These are phyloP conservation scores for Beris chalybata DNA, from an alignment of 2,888 invertebrate species.

Conservation along the genomic window DNA sequence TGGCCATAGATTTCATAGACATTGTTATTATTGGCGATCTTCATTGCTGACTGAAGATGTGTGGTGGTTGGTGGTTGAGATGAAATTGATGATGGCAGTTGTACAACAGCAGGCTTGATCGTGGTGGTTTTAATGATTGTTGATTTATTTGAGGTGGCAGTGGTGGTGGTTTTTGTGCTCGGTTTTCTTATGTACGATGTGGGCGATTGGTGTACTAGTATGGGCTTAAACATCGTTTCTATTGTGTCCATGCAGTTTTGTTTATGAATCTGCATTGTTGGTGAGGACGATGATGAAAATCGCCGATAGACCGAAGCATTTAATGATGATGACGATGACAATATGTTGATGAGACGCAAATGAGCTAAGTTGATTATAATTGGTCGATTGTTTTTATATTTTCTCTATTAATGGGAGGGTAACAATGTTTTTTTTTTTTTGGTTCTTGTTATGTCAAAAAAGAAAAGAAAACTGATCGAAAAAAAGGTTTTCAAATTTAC, in stretches of 20 bases:
- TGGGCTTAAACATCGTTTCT: slow-evolving; percentile 20
- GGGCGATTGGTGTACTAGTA: slow-evolving; percentile 14
- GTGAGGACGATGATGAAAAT: slow-evolving; percentile 27
- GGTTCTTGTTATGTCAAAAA: no score
- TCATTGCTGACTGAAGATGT: slow-evolving; percentile 42
- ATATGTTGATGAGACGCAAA: slow-evolving; percentile 42
- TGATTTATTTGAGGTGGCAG: slow-evolving; percentile 10
- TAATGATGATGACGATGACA: slow-evolving; percentile 34
- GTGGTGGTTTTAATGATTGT: neutral
- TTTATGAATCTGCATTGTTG: slow-evolving; percentile 17
- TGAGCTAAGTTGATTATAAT: slow-evolving; percentile 43
- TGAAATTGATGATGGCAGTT: slow-evolving; percentile 40
- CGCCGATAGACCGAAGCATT: slow-evolving; percentile 14
- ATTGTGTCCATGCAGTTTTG: slow-evolving; percentile 23
- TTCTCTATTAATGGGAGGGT: slow-evolving; percentile 39
- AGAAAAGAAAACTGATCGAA: no score
- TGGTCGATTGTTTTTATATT: slow-evolving; percentile 42
- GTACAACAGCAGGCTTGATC: slow-evolving; percentile 6
- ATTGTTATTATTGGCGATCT: slow-evolving; percentile 45
- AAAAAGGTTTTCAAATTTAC: no score
- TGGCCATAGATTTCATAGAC: slow-evolving; percentile 37
- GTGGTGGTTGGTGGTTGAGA: slow-evolving; percentile 42
- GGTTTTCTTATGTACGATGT: neutral
- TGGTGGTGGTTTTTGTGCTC: slow-evolving; percentile 27
- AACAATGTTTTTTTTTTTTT: slow-evolving; percentile 1